Evolutionary conservation across 2,888 invertebrate genomes (phyloP).

Genomic region (Autographa pulchrina): DNA sequence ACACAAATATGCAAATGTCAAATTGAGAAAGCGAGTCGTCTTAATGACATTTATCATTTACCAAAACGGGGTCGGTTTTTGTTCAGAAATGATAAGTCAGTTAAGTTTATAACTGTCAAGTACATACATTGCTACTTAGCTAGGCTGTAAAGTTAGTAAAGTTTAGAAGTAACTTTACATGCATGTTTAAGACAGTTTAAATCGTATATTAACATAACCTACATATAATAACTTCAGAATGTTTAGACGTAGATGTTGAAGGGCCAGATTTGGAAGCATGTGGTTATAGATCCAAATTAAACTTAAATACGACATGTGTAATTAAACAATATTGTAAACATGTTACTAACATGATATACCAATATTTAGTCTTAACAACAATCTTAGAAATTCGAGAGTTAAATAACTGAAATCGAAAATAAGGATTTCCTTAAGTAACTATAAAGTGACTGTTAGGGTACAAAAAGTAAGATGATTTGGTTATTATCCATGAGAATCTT

Average conservation of each 20-base stretch:
- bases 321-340: background rate
- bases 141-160: background rate
- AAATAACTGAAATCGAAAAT: too few relatives aligned
- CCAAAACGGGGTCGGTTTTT: background rate
- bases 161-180: background rate
- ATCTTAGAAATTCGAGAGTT: too few relatives aligned
- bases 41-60: background rate
- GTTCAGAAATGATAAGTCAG: background rate
- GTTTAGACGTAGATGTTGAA: background rate
- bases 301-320: background rate
- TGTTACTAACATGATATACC: too few relatives aligned
- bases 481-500: too few relatives aligned
- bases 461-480: background rate
- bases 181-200: slow-evolving; percentile 2
- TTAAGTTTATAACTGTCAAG: background rate
- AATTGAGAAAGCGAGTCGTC: background rate
- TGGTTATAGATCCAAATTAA: background rate
- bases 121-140: slow-evolving; percentile 2
- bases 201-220: slow-evolving; percentile 4
- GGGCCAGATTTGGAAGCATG: background rate
- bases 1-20: background rate
- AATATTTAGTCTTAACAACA: too few relatives aligned
- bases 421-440: too few relatives aligned
- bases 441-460: background rate
- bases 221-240: background rate